Conservation (phyloP, 2,888 invertebrate genomes). For the Antitype chi region DNA sequence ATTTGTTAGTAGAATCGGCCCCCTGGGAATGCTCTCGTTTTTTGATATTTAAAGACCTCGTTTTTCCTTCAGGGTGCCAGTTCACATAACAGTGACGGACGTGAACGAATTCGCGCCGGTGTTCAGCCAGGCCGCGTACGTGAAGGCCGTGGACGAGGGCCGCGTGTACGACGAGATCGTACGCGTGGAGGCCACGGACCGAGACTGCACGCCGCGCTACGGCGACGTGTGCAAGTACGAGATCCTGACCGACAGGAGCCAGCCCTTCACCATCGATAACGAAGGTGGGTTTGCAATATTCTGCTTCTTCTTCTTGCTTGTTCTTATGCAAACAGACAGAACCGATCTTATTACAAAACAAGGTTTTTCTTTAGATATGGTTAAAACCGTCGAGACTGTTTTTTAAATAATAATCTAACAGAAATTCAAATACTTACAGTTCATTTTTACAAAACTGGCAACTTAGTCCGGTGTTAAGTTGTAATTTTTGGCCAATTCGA, state of each 20-base stretch:
- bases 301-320: too few species aligned
- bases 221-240: slow-evolving; percentile 99
- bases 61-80: slow-evolving; percentile 94
- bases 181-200: slow-evolving; percentile 97
- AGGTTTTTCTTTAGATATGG: too few species aligned
- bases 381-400: too few species aligned
- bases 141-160: slow-evolving; percentile 97
- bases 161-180: slow-evolving; percentile 97
- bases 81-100: slow-evolving; percentile 98
- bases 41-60: not conserved
- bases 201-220: slow-evolving; percentile 98
- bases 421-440: too few species aligned
- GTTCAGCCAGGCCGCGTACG: slow-evolving; percentile 97
- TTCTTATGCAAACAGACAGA: too few species aligned
- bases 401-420: too few species aligned
- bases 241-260: slow-evolving; percentile 93
- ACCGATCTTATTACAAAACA: too few species aligned
- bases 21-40: not conserved
- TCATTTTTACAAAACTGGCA: too few species aligned
- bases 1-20: too few species aligned
- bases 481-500: too few species aligned
- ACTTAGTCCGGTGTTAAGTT: too few species aligned
- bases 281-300: slow-evolving; percentile 91
- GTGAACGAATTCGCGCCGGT: slow-evolving; percentile 98
- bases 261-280: slow-evolving; percentile 97